A percentile compares a stretch with the other conserved stretches of the same genome.
Evolutionary conservation across 2,797 vertebrate species (phyloP).

Genomic region (Pantherophis alleghaniensis): DNA sequence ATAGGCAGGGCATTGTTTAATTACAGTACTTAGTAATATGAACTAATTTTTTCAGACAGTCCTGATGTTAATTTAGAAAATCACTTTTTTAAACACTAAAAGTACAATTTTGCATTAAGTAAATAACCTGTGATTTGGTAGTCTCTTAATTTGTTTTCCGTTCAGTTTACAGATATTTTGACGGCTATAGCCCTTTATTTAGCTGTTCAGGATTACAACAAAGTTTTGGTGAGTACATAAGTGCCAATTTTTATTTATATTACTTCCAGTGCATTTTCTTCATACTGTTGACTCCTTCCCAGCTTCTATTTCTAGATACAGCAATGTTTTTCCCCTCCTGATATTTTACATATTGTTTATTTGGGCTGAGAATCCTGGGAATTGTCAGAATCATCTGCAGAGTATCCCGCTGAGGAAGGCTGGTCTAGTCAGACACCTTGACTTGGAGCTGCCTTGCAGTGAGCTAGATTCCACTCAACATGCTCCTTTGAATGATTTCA

Average conservation of each 20-base stretch:
- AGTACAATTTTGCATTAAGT: background rate
- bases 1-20: background rate
- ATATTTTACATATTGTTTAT: background rate
- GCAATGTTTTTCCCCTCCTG: background rate
- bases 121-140: slow-evolving; percentile 7
- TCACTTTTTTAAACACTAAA: background rate
- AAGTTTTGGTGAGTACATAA: slow-evolving; percentile 85
- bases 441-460: background rate
- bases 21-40: background rate
- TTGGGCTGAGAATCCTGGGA: background rate
- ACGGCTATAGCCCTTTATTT: slow-evolving; percentile 91
- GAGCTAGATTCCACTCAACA: background rate
- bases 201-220: slow-evolving; percentile 90
- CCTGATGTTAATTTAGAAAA: background rate
- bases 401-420: background rate
- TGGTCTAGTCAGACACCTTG: background rate
- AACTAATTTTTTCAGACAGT: background rate
- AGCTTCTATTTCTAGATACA: background rate
- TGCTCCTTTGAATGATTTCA: background rate
- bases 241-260: background rate
- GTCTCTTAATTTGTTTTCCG: slow-evolving; percentile 21
- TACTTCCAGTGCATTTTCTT: background rate
- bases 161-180: slow-evolving; percentile 87
- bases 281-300: background rate
- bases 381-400: background rate